phyloP scores from a whole-genome alignment of 1,140 invertebrate genomes.

The Caenorhabditis inopinata region DNA sequence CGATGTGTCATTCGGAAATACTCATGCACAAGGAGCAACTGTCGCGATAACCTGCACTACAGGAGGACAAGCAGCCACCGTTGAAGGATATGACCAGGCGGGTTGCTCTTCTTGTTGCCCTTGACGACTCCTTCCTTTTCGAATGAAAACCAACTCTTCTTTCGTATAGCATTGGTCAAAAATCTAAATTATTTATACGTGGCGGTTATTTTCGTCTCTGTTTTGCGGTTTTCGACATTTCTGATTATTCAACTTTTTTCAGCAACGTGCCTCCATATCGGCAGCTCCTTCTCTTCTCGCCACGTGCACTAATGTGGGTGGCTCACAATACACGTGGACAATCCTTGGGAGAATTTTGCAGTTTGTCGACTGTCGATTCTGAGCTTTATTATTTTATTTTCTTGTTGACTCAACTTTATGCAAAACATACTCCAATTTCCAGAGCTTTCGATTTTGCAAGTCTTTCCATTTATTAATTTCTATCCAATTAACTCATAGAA shows the following conservation, averaged over 20 bases:
- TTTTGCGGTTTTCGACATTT: background rate
- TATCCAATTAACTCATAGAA: no score
- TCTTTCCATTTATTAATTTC: no score
- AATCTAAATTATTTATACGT: background rate
- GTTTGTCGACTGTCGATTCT: conserved; percentile 65
- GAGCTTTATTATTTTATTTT: conserved; percentile 7
- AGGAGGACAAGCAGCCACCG: conserved; percentile 65
- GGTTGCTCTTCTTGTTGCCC: background rate
- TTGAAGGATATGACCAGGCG: conserved; percentile 66
- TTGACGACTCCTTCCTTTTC: background rate
- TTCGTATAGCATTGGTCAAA: background rate
- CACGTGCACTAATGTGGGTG: conserved; percentile 64
- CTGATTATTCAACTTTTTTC: conserved; percentile 6
- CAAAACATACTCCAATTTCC: background rate
- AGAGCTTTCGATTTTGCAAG: background rate
- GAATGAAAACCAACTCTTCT: no score
- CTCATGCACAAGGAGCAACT: conserved; percentile 62
- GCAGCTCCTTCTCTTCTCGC: conserved; percentile 61
- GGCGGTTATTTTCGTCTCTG: no score
- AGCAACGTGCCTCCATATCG: conserved; percentile 65
- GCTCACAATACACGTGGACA: conserved; percentile 65
- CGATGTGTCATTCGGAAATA: conserved; percentile 65
- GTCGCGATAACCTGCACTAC: conserved; percentile 65
- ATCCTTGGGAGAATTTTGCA: conserved; percentile 64
- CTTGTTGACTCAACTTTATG: background rate